Conservation (phyloP, 2,797 vertebrate genomes). For the Notoglanidium macrostoma region DNA sequence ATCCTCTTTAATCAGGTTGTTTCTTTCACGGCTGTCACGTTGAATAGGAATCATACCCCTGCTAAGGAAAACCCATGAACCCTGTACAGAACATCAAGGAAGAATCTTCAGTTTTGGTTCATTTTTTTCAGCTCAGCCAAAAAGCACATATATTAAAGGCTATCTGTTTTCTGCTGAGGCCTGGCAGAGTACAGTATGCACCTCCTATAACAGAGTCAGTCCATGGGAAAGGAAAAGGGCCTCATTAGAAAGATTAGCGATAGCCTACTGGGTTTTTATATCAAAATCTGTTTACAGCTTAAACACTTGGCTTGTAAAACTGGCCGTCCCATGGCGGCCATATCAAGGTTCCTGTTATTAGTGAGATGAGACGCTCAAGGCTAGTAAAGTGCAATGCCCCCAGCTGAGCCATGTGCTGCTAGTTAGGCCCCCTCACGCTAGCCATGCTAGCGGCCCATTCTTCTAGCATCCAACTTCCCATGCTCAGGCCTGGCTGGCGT, state of each 20-base stretch:
- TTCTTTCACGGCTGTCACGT: constrained; percentile 23
- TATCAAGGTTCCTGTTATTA: constrained; percentile 56
- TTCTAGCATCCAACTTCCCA: constrained; percentile 22
- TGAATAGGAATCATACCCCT: constrained; percentile 13
- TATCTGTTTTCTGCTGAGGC: not conserved
- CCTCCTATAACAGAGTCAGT: constrained; percentile 28
- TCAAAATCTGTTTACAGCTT: constrained; percentile 57
- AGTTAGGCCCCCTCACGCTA: constrained; percentile 56
- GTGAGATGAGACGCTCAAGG: constrained; percentile 50
- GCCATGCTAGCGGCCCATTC: constrained; percentile 38
- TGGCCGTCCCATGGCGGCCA: constrained; percentile 41
- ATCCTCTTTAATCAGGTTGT: constrained; percentile 38
- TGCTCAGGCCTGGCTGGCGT: constrained; percentile 41
- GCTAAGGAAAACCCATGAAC: not conserved
- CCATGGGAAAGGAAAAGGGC: constrained; percentile 47
- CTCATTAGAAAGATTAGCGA: constrained; percentile 56
- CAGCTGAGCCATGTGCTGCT: constrained; percentile 61
- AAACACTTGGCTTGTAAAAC: constrained; percentile 57
- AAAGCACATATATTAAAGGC: not conserved
- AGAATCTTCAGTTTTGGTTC: not conserved
- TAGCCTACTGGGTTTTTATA: constrained; percentile 50
- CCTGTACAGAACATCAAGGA: not conserved
- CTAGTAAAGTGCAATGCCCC: constrained; percentile 48
- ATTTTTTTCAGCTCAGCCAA: constrained; percentile 12
- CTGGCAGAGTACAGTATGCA: constrained; percentile 20